Evolutionary conservation across 2,797 vertebrate genomes (phyloP), one percentile per base, ranked within the genome.

Genomic region (Phrynocephalus vlangalii): DNA sequence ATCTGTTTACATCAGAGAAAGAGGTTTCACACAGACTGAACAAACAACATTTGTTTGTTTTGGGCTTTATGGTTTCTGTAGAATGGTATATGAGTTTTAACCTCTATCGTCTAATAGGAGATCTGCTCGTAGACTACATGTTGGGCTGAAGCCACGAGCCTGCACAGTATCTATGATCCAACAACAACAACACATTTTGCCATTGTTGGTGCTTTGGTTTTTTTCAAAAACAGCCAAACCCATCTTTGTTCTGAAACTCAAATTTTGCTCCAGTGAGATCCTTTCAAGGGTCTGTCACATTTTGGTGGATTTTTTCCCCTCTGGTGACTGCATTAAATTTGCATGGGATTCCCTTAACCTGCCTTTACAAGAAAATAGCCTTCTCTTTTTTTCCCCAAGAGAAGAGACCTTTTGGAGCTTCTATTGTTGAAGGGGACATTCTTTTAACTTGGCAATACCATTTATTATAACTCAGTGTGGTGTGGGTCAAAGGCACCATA

Each of bases 331-430:
- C 95, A 93, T 95, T 93, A 94, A 93, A 94, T 95, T 94, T 94
- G 88, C 87, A 89, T 95, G 92, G 93, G 93, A 94, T 95, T 95
- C 90, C 77, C 71, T 94, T 95, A 95, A 94, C 94, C 94, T 96
- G 89, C 90, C 91, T 95, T 92, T 94, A 92, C 90, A 95, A 90
- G 83, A 94, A 91, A 95, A 95, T 93, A 33, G 94, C 91, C 89
- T 93, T 92, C 88, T 83, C 85, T 71, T 76, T 38, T 38, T 70
- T 86, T 95, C 94, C 94, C 94, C 92, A 89, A 94, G 92, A 92
- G 93, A 76, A 50, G 56, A 66, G 75, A 87, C 68, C 38, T 77
- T 81, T 70, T 44, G 91, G 92, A 90, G 89, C 91, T 84, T 78
- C n/a, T 90, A 88, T 93, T 93, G 89, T 95, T 93, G 90, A 91